Base-by-base conservation (phyloP, 2,113 vertebrate species). In the Sminthopsis crassicaudata region DNA sequence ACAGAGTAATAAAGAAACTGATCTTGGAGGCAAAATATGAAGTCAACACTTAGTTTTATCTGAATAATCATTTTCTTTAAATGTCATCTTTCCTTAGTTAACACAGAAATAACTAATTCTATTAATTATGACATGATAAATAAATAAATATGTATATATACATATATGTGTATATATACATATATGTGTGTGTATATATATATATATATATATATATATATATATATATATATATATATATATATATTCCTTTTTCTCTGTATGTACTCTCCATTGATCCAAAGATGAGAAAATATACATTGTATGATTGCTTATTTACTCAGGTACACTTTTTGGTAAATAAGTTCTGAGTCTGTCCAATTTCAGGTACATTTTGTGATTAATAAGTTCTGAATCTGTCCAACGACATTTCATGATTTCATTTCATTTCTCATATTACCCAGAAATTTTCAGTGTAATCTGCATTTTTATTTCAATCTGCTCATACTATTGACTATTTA, bases 11-110 rank as follows among this genome's bases (percentile, higher is more conserved):
- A 53, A 54, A 42, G 54, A 92, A 54, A 14, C 23, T 92, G 48
- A 60, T 90, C 84, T 50, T 23, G 46, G 90, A 92, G 91, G 42
- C 30, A 92, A 22, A 26, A 1, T 92, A 91, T 95, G 27, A 95
- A 96, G 90, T 53, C 36, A 92, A 1, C 91, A 46, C 30, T 94
- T 92, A 92, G 91, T 97, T 96, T 91, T 76, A 92, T 92, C 52
- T 95, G 91, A 94, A 84, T 22, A 93, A 7, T 84, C 91, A 88
- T 95, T 96, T 97, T 96, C 88, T 57, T 95, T 92, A 90, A 93
- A 48, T 96, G 91, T 57, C 89, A 90, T 91, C 97, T 51, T 96
- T 95, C 53, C 91, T 95, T 96, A 93, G 0, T 53, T 76, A 46
- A 90, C 54, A 53, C 36, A 93, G 46, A 94, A 96, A 93, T 67